phyloP scores from a whole-genome alignment of 1,140 invertebrate genomes.

The Orchestia grillus region DNA sequence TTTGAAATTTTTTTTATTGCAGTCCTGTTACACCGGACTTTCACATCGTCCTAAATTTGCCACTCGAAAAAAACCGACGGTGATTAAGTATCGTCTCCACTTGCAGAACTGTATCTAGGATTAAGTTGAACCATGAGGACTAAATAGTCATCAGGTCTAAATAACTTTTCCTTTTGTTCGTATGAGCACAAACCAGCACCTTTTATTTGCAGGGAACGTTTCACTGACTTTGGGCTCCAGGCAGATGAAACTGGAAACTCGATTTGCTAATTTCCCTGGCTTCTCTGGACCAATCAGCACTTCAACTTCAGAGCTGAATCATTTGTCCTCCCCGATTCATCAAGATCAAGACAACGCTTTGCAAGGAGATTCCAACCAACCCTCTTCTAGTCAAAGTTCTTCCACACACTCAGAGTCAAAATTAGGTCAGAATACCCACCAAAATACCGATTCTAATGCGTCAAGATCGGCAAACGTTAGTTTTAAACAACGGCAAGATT shows the following conservation, averaged over 20 bases:
- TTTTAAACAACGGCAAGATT: neutral
- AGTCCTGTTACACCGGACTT: neutral
- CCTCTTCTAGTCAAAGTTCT: neutral
- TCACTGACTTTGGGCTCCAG: neutral
- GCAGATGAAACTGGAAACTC: neutral
- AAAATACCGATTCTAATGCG: neutral
- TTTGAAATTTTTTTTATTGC: neutral
- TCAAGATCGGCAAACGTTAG: neutral
- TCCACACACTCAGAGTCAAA: neutral
- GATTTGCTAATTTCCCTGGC: neutral
- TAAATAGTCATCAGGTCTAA: neutral
- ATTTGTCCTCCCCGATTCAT: neutral
- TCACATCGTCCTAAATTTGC: neutral
- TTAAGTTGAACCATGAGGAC: too few relatives aligned
- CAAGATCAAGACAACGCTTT: neutral
- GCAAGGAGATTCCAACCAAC: neutral
- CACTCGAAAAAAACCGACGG: neutral
- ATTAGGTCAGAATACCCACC: neutral
- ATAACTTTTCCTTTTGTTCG: neutral
- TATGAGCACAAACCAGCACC: neutral
- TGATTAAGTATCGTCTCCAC: neutral
- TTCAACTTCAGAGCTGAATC: neutral
- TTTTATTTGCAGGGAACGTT: neutral
- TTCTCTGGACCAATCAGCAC: neutral
- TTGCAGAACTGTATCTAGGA: neutral